Percentiles rank a stretch among this genome's conserved stretches.
Conservation (phyloP, 1,140 invertebrate genomes). For the Phymastichus coffea region DNA sequence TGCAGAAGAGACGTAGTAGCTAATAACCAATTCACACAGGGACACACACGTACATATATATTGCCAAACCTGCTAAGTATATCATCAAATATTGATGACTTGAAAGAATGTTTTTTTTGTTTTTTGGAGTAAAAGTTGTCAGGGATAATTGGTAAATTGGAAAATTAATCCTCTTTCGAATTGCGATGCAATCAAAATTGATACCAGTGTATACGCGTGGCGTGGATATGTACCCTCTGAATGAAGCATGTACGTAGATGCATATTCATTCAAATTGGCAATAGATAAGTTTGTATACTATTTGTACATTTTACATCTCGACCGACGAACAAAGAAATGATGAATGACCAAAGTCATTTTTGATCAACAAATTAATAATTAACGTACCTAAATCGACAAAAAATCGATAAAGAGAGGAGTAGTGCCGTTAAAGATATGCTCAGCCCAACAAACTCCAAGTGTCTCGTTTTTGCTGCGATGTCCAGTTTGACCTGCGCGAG, state of each 20-base stretch:
- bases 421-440: conserved; percentile 76
- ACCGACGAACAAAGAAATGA: not conserved
- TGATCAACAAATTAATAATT: not conserved
- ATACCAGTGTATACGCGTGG: too few relatives aligned
- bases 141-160: too few relatives aligned
- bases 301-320: not conserved
- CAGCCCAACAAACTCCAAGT: conserved; percentile 80
- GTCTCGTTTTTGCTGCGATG: conserved; percentile 73
- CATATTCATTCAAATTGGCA: not conserved
- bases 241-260: not conserved
- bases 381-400: conserved; percentile 78
- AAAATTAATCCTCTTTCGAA: too few relatives aligned
- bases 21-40: too few relatives aligned
- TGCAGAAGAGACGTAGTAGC: too few relatives aligned
- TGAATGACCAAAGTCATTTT: not conserved
- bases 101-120: too few relatives aligned
- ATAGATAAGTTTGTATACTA: conserved; percentile 1
- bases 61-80: too few relatives aligned
- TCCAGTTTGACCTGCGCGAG: conserved; percentile 63
- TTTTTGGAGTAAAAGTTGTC: too few relatives aligned
- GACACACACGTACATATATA: too few relatives aligned
- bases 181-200: not conserved
- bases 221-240: too few relatives aligned
- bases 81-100: too few relatives aligned
- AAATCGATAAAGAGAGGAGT: conserved; percentile 75